These are phyloP conservation scores for Haliclystus octoradiatus DNA, from an alignment of 30 jellyfish, hydroid and myxozoan species.

Conservation along the genomic window DNA sequence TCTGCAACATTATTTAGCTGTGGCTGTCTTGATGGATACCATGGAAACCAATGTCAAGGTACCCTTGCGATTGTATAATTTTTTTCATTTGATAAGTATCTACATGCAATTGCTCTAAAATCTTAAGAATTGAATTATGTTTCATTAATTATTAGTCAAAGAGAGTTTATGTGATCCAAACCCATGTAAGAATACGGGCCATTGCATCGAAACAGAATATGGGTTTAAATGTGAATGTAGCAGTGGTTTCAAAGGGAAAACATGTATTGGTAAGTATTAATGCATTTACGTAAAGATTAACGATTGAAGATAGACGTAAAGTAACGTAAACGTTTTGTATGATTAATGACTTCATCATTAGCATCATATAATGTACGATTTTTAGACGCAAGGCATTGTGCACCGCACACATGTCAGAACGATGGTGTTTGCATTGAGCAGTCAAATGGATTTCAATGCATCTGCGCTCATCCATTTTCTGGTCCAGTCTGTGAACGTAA, in stretches of 20 bases:
- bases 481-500: slow-evolving; percentile 62
- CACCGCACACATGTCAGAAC: slow-evolving; percentile 59
- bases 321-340: no score
- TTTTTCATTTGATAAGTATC: no score
- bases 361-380: neutral
- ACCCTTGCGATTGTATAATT: no score
- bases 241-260: slow-evolving; percentile 33
- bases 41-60: slow-evolving; percentile 78
- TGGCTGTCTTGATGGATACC: slow-evolving; percentile 56
- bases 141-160: slow-evolving; percentile 11
- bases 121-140: no score
- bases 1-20: slow-evolving; percentile 34
- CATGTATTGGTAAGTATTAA: slow-evolving; percentile 51
- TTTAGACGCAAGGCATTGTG: slow-evolving; percentile 61
- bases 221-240: slow-evolving; percentile 65
- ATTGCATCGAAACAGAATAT: slow-evolving; percentile 54
- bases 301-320: no score
- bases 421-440: slow-evolving; percentile 68
- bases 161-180: slow-evolving; percentile 47
- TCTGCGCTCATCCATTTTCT: slow-evolving; percentile 39
- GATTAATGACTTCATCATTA: no score
- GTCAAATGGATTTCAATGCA: slow-evolving; percentile 53
- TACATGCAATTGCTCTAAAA: no score
- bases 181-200: slow-evolving; percentile 64
- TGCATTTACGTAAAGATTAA: no score